phyloP scores from a whole-genome alignment of 2,888 invertebrate genomes.

The Sabatieria punctata region DNA sequence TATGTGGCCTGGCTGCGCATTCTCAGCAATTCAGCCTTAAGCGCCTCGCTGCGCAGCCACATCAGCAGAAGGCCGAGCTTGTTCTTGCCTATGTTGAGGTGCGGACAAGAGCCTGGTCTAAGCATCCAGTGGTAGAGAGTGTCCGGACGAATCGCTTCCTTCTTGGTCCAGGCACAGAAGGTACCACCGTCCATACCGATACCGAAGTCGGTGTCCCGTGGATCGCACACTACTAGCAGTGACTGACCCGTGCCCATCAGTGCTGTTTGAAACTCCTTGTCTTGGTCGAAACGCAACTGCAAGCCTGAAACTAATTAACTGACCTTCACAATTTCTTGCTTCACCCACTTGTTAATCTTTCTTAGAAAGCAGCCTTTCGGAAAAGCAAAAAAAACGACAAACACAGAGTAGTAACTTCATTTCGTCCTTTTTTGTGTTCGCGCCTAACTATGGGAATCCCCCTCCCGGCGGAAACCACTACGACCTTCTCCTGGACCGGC shows the following conservation, averaged over 20 bases:
- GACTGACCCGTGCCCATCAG: neutral
- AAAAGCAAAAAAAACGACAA: too few relatives aligned
- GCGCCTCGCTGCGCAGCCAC: neutral
- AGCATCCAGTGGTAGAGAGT: neutral
- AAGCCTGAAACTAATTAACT: too few relatives aligned
- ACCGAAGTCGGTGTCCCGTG: slow-evolving; percentile 2
- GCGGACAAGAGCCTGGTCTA: neutral
- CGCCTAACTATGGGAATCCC: too few relatives aligned
- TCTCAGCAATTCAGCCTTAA: neutral
- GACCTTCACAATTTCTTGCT: too few relatives aligned
- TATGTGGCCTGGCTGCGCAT: neutral
- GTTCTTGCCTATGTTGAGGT: slow-evolving; percentile 1
- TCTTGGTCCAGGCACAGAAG: neutral
- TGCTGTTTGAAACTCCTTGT: neutral
- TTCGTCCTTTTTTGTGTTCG: too few relatives aligned
- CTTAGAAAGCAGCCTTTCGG: too few relatives aligned
- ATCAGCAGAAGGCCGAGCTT: slow-evolving; percentile 4
- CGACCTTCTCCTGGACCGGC: too few relatives aligned
- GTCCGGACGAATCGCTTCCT: neutral
- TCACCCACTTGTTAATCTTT: too few relatives aligned
- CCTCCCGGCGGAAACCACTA: too few relatives aligned
- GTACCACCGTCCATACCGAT: slow-evolving; percentile 2
- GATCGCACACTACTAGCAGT: slow-evolving; percentile 2
- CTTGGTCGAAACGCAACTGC: too few relatives aligned
- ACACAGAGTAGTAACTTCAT: too few relatives aligned